Base-by-base conservation (phyloP, 2,113 vertebrate species). In the Alectura lathami region DNA sequence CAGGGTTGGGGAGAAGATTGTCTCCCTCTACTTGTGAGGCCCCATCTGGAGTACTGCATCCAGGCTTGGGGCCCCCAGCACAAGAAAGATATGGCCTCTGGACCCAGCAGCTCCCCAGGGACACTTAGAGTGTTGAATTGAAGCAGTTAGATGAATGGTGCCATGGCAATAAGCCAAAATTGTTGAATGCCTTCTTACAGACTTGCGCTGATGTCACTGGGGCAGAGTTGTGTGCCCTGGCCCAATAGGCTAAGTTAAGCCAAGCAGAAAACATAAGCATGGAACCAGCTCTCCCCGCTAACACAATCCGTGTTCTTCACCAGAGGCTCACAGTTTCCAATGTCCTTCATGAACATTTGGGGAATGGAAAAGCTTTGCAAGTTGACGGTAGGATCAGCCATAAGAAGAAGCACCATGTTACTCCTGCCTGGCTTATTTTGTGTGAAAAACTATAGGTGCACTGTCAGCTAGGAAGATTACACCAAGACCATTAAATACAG, bases 151-250 rank as follows among this genome's bases (percentile, higher is more conserved):
- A n/a, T n/a, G n/a, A n/a, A n/a, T 2, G 0, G 18, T 7, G 5
- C 23, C 13, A 30, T 2, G 3, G 51, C 50, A 57, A 17, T 17
- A 32, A 43, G 29, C 40, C 13, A 14, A n/a, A 38, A 7, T 3
- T 1, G 13, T 17, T 6, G 12, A 36, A 32, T 3, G 4, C 22
- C 7, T 34, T 29, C 20, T 12, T 26, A 30, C 22, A 3, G 3
- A 11, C 2, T 5, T n/a, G n/a, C n/a, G 34, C 22, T 8, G 5
- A 6, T 1, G 2, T 8, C 0, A 1, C 20, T 29, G 8, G 2
- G 7, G 7, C 16, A 11, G 18, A 29, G 43, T 12, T 20, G 36
- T 4, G 0, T 3, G 12, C 27, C 12, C 11, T 36, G 34, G 24
- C 21, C 18, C 8, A 50, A 21, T 22, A 50, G 48, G 48, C 21